Base-by-base conservation (phyloP, 2,888 invertebrate genomes). In the Blastobasis adustella region DNA sequence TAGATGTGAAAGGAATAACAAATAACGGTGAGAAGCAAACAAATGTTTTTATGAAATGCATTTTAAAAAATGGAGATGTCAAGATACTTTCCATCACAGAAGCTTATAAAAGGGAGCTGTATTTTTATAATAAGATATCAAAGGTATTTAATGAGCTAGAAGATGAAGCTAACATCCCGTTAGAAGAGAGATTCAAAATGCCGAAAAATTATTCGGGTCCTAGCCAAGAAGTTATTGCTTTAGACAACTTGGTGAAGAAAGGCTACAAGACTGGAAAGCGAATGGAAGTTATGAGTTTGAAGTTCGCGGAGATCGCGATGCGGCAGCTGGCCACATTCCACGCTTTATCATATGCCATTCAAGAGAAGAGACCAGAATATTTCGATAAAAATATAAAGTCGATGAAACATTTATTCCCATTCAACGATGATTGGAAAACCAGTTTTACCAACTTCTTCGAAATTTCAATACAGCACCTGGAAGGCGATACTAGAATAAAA, bases 71-170 rank as follows among this genome's bases (percentile, higher is more conserved):
- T 64, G 0, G 67, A 75, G 45, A 58, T 44, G 9, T 69, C 5
- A 56, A 64, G 40, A 38, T 70, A 4, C 0, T 72, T 8, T 60
- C 65, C 4, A 5, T 77, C 0, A 23, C 54, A 1, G 54, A 63
- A 5, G 53, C 67, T 10, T 80, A 70, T 50, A 53, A 49, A 45
- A 67, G 54, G 46, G 76, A 80, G 62, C 23, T 63, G 2, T 73
- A 69, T 47, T 53, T 63, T 8, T 82, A 83, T 51, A 69, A 61
- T n/a, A 70, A 80, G 54, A 55, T 82, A 0, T 54, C 54, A 0
- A 65, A 67, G 39, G 44, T 75, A 37, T 77, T 69, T 36, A 54
- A 60, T 5, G 63, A 71, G 41, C 36, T 82, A 3, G 75, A 82
- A 66, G 60, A 66, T 3, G 62, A 71, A 52, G 71, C 65, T 0